Evolutionary conservation across 2,113 vertebrate genomes (phyloP), one percentile per base, ranked within the genome.

Genomic region (Crotalus helleri): DNA sequence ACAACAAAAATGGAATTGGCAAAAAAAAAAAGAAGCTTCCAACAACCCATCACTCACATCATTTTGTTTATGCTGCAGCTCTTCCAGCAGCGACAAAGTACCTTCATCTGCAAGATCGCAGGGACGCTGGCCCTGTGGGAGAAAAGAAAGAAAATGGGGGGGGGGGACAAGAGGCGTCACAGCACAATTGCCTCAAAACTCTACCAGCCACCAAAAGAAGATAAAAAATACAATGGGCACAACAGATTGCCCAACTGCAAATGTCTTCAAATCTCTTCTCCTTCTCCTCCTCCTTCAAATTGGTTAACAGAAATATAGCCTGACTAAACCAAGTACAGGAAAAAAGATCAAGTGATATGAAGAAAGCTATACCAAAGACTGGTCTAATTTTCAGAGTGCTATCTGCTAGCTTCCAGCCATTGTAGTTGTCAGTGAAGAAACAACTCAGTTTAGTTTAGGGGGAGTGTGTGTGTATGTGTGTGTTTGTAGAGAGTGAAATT

Each of bases 21-120:
- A 57, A 33, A 49, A 24, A 15, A 58, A 58, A 29, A 81, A 29
- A 39, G 39, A 69, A 29, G 4, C 64, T 69, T 15, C 15, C 29
- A 33, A 69, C 64, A 69, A 69, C 64, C 29, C 54, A 24, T 17
- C 4, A 90, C 97, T 98, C 95, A 99, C 98, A 2, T 97, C 98
- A 59, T 98, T 98, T 95, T 99, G 99, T 95, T 98, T 98, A 94
- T 96, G 97, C 53, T 97, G 97, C 91, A 99, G 96, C 49, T 99
- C 98, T 91, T 98, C 98, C 94, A 99, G 94, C 74, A 99, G 97
- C 39, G 96, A 95, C 69, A 97, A 97, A 21, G 99, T 97, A 0
- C 98, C 98, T 93, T 99, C 98, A 44, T 99, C 99, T 0, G 98
- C 98, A 15, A 99, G 98, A 94, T 99, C 98, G 92, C 98, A 98